phyloP scores from a whole-genome alignment of 2,888 invertebrate species.

The Ophonus ardosiacus region DNA sequence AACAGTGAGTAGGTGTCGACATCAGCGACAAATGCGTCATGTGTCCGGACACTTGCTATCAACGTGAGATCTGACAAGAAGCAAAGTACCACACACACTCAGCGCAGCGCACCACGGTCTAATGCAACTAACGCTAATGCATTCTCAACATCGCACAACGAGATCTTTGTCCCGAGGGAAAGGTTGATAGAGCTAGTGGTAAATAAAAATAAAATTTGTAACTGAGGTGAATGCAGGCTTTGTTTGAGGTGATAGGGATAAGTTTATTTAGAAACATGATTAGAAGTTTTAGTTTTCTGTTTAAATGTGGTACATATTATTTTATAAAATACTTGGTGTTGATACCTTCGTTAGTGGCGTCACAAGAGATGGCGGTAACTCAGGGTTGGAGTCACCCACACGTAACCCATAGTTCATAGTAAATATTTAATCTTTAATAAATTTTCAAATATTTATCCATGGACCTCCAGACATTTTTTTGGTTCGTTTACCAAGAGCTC shows the following conservation, averaged over 20 bases:
- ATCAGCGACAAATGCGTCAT: slow-evolving; percentile 44
- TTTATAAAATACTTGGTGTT: too few relatives aligned
- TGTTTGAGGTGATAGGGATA: not conserved
- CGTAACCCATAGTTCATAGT: too few relatives aligned
- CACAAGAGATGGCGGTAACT: too few relatives aligned
- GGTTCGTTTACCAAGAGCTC: too few relatives aligned
- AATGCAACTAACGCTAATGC: slow-evolving; percentile 29
- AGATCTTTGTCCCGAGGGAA: slow-evolving; percentile 22
- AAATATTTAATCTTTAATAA: too few relatives aligned
- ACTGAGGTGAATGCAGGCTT: not conserved
- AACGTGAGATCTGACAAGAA: slow-evolving; percentile 51
- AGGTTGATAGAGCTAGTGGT: not conserved
- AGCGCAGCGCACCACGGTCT: not conserved
- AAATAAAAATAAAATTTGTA: slow-evolving; percentile 18
- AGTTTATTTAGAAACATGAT: too few relatives aligned
- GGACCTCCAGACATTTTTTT: too few relatives aligned
- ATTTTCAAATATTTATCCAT: too few relatives aligned
- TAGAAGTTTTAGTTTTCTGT: too few relatives aligned
- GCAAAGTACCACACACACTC: slow-evolving; percentile 7
- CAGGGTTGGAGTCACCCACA: too few relatives aligned
- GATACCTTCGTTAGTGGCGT: too few relatives aligned
- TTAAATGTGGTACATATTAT: too few relatives aligned
- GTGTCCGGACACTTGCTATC: slow-evolving; percentile 49
- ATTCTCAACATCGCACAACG: slow-evolving; percentile 37
- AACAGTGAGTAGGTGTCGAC: slow-evolving; percentile 49